A percentile compares a stretch with the other conserved stretches of the same genome.
phyloP scores from a whole-genome alignment of 2,888 invertebrate genomes.

The Hemistola chrysoprasaria region DNA sequence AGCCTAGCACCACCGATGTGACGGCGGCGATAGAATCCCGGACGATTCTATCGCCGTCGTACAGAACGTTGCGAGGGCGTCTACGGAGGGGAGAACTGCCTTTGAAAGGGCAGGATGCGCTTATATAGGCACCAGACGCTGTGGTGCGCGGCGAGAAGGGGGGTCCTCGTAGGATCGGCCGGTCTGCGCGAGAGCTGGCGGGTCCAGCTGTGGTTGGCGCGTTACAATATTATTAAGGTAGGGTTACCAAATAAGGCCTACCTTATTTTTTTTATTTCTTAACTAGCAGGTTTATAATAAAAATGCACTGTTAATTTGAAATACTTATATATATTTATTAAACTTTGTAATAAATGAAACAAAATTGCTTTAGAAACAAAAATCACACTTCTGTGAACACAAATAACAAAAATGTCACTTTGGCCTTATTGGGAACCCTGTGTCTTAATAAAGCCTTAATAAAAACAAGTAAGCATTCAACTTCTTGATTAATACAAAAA shows the following conservation, averaged over 20 bases:
- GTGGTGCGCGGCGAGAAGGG: too few relatives aligned
- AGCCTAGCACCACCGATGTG: too few relatives aligned
- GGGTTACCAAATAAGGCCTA: neutral
- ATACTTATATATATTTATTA: constrained; percentile 21
- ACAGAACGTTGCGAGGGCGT: too few relatives aligned
- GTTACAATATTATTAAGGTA: neutral
- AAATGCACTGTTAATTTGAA: constrained; percentile 24
- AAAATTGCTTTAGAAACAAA: too few relatives aligned
- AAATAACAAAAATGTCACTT: constrained; percentile 25
- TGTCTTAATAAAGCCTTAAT: constrained; percentile 29
- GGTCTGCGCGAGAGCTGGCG: too few relatives aligned
- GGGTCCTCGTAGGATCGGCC: too few relatives aligned
- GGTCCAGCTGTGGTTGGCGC: too few relatives aligned
- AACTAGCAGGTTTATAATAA: constrained; percentile 22
- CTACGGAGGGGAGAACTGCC: too few relatives aligned
- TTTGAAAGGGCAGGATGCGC: too few relatives aligned
- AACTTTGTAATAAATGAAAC: constrained; percentile 19
- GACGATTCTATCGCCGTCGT: too few relatives aligned
- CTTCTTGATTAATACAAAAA: constrained; percentile 1
- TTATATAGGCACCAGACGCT: too few relatives aligned
- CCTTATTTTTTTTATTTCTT: neutral
- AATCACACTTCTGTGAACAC: constrained; percentile 30
- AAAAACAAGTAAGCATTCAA: constrained; percentile 9
- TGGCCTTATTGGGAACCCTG: constrained; percentile 24
- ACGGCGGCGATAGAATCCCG: too few relatives aligned